Conservation (phyloP, 1,140 invertebrate genomes). For the Drosophila kikkawai region DNA sequence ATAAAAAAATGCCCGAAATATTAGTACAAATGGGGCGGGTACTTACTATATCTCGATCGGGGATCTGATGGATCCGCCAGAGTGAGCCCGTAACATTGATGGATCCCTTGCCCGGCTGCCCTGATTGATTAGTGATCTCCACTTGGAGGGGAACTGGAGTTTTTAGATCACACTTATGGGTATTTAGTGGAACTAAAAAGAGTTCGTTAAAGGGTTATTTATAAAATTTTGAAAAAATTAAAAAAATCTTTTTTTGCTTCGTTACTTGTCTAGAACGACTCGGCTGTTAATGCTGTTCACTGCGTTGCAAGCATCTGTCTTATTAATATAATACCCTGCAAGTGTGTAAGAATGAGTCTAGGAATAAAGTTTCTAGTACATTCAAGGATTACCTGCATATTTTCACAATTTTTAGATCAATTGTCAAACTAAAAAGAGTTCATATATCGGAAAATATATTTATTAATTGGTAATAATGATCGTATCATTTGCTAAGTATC, state of each 20-base stretch:
- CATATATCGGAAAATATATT: too few species aligned
- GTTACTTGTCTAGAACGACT: too few species aligned
- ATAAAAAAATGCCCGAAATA: constrained; percentile 8
- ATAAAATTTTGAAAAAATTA: too few species aligned
- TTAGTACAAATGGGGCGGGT: constrained; percentile 20
- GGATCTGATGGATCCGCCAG: constrained; percentile 26
- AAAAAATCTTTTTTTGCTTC: too few species aligned
- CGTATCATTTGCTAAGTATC: not conserved
- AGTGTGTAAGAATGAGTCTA: too few species aligned
- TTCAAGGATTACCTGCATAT: too few species aligned
- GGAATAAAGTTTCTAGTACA: too few species aligned
- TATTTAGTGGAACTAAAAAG: not conserved
- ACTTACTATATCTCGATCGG: constrained; percentile 1
- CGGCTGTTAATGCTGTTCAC: too few species aligned
- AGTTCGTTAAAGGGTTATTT: too few species aligned
- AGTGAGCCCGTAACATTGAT: constrained; percentile 21
- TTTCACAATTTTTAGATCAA: not conserved
- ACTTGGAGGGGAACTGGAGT: too few species aligned
- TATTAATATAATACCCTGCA: too few species aligned
- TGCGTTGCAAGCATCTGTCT: too few species aligned
- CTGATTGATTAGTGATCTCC: constrained; percentile 27
- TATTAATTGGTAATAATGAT: not conserved
- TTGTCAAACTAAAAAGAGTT: not conserved
- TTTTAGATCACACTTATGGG: not conserved
- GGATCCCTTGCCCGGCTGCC: constrained; percentile 14